Conservation (phyloP, 2,888 invertebrate genomes). For the Pollenia labialis region DNA sequence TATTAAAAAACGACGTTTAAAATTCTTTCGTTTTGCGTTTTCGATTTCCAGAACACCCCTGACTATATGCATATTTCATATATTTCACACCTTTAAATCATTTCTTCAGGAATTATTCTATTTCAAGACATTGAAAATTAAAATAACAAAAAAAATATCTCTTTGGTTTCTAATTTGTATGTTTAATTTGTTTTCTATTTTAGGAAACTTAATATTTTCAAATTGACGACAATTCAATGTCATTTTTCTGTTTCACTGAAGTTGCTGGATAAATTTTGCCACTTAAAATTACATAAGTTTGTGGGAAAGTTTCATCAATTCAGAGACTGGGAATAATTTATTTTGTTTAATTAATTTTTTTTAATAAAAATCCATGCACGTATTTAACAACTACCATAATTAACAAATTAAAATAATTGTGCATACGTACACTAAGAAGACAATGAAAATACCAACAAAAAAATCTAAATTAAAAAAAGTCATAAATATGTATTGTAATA, state of each 20-base stretch:
- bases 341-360: conserved; percentile 45
- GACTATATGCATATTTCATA: too few relatives aligned
- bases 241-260: background rate
- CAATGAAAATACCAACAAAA: conserved; percentile 33
- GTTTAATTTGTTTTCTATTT: background rate
- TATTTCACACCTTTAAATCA: too few relatives aligned
- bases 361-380: conserved; percentile 58
- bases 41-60: too few relatives aligned
- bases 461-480: conserved; percentile 29
- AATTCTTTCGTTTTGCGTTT: too few relatives aligned
- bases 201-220: conserved; percentile 1
- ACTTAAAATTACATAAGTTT: conserved; percentile 49
- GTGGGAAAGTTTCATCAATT: conserved; percentile 53
- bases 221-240: conserved; percentile 17
- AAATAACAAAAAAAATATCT: too few relatives aligned
- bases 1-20: too few relatives aligned
- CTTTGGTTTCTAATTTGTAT: too few relatives aligned
- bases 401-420: conserved; percentile 65
- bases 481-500: background rate
- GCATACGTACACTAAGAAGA: conserved; percentile 9
- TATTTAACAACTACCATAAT: conserved; percentile 58
- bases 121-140: too few relatives aligned
- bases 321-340: conserved; percentile 34
- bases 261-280: conserved; percentile 18
- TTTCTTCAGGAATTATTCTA: too few relatives aligned